A percentile compares a stretch with the other conserved stretches of the same genome.
Conservation (phyloP, 2,797 vertebrate genomes). For the Leucoraja ocellata region DNA sequence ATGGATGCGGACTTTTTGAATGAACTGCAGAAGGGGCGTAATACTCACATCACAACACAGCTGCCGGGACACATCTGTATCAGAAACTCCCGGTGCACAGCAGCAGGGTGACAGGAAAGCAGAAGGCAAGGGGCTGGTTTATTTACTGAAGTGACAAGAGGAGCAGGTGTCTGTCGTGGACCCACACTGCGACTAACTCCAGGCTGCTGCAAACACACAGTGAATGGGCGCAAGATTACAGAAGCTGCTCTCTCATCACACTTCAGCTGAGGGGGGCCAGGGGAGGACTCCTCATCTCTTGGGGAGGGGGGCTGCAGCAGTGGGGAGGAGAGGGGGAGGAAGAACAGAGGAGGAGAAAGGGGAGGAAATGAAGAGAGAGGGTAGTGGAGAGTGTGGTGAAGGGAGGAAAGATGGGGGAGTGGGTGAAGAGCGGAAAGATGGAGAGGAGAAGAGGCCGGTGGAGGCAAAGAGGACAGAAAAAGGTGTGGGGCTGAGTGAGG, state of each 20-base stretch:
- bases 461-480: too few relatives aligned
- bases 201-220: slow-evolving; percentile 44
- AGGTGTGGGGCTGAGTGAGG: too few relatives aligned
- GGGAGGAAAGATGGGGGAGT: too few relatives aligned
- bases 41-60: not conserved
- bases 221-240: slow-evolving; percentile 45
- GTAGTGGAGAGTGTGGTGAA: too few relatives aligned
- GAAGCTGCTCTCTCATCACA: slow-evolving; percentile 42
- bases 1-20: not conserved
- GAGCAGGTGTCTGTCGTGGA: slow-evolving; percentile 49
- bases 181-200: slow-evolving; percentile 45
- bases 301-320: too few relatives aligned
- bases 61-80: not conserved
- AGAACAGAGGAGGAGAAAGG: too few relatives aligned
- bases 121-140: slow-evolving; percentile 44
- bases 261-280: too few relatives aligned
- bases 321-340: too few relatives aligned
- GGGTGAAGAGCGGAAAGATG: too few relatives aligned
- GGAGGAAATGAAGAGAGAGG: too few relatives aligned
- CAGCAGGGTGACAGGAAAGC: slow-evolving; percentile 36
- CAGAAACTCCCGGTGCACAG: not conserved
- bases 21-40: not conserved
- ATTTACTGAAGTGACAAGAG: slow-evolving; percentile 48
- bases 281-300: too few relatives aligned
- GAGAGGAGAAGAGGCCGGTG: too few relatives aligned